Conservation (phyloP, 2,797 vertebrate species). For the Acropternis orthonyx region DNA sequence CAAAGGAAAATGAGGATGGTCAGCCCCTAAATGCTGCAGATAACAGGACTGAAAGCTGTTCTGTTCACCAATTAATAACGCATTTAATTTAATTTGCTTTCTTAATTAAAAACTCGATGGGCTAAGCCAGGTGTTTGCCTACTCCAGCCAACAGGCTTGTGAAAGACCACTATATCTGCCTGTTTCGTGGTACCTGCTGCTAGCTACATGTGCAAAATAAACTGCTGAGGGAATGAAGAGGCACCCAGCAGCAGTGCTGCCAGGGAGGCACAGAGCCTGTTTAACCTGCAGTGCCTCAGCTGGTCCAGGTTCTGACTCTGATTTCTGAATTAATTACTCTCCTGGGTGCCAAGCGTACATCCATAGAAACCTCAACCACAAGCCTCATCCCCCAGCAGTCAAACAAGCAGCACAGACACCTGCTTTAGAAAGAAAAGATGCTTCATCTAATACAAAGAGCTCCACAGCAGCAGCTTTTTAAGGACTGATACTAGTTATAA, state of each 20-base stretch:
- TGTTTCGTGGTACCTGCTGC: fast-evolving
- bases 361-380: not conserved
- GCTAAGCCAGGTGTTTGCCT: not conserved
- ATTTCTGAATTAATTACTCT: not conserved
- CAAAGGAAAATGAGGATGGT: not conserved
- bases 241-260: fast-evolving
- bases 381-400: fast-evolving
- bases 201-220: not conserved
- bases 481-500: not conserved
- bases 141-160: not conserved
- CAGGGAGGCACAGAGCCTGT: not conserved
- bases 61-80: not conserved
- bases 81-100: not conserved
- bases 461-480: not conserved
- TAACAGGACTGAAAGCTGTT: not conserved
- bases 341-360: fast-evolving
- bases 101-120: not conserved
- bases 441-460: not conserved
- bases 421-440: not conserved
- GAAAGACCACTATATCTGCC: not conserved
- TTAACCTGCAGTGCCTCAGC: not conserved
- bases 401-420: fast-evolving
- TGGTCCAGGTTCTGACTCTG: not conserved
- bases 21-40: not conserved
- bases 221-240: not conserved